Evolutionary conservation across 2,888 invertebrate species (phyloP), one percentile per base, ranked within the genome.

Genomic region (Trisateles emortualis): DNA sequence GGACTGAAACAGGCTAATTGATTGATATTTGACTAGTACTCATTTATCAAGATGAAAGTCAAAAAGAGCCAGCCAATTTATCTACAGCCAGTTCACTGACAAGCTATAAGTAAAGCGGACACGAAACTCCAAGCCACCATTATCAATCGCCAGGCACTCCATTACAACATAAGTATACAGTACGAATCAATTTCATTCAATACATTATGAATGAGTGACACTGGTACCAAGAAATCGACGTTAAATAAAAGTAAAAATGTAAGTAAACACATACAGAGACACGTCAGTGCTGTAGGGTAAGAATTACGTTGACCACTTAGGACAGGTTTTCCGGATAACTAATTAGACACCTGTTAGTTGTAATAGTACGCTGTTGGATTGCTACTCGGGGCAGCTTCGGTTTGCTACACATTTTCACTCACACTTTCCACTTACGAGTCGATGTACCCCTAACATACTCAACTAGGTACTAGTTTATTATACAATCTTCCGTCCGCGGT

Each of bases 251-350:
- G 58, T 52, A 55, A 59, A 66, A 73, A 68, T 65, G 45, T 68
- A 43, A 60, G 61, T 52, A 65, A 55, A 54, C 48, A 54, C 16
- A 50, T 16, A 32, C 32, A 52, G 32, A 44, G 54, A 32, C 38
- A 43, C 47, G 49, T 39, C 22, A 41, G 6, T 30, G 47, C 45
- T 51, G 38, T 44, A 33, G 40, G 44, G 51, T 42, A 52, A 47
- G 57, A 52, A 68, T 52, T 52, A 50, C 16, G 4, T 39, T 24
- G 13, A 39, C 19, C 17, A 22, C 43, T 51, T 44, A 36, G 50
- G 62, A 61, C 69, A 50, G 59, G 67, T 73, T 76, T 81, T 79
- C 82, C 77, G 74, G 75, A 69, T 68, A 65, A 65, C 46, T 79
- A 77, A 79, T 79, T 78, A 74, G 52, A 66, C 63, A 71, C 68